Evolutionary conservation across 2,888 invertebrate species (phyloP).

Genomic region (Augiades crinisus): DNA sequence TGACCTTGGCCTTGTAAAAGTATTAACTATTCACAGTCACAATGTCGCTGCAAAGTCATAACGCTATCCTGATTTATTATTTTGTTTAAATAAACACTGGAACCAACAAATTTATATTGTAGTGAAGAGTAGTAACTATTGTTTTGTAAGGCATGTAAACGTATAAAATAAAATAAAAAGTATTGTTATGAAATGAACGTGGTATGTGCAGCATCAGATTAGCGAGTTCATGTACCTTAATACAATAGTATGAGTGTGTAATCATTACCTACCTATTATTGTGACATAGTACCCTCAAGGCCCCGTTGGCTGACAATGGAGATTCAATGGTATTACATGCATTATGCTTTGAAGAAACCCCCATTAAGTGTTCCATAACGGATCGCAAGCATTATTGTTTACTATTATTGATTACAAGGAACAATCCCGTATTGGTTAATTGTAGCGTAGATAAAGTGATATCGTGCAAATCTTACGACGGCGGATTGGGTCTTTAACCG

Average conservation of each 20-base stretch:
- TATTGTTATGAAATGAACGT: neutral
- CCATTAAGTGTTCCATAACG: constrained; percentile 53
- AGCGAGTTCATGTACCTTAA: neutral
- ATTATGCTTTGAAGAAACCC: constrained; percentile 39
- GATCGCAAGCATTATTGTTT: constrained; percentile 51
- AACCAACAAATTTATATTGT: no score
- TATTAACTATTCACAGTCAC: no score
- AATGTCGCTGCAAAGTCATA: no score
- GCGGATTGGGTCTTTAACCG: no score
- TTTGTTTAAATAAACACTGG: no score
- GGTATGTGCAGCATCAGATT: neutral
- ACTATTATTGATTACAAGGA: constrained; percentile 37
- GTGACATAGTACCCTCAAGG: constrained; percentile 31
- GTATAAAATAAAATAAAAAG: no score
- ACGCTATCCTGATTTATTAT: no score
- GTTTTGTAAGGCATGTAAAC: no score
- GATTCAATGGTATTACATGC: constrained; percentile 33
- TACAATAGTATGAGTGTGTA: neutral
- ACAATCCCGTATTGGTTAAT: neutral
- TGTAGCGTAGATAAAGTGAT: no score
- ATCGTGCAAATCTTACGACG: no score
- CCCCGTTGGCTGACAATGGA: constrained; percentile 29
- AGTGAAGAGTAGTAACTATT: no score
- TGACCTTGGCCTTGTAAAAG: no score
- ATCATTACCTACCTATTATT: constrained; percentile 13